phyloP scores from a whole-genome alignment of 2,797 vertebrate species.

The Pelobates cultripes region DNA sequence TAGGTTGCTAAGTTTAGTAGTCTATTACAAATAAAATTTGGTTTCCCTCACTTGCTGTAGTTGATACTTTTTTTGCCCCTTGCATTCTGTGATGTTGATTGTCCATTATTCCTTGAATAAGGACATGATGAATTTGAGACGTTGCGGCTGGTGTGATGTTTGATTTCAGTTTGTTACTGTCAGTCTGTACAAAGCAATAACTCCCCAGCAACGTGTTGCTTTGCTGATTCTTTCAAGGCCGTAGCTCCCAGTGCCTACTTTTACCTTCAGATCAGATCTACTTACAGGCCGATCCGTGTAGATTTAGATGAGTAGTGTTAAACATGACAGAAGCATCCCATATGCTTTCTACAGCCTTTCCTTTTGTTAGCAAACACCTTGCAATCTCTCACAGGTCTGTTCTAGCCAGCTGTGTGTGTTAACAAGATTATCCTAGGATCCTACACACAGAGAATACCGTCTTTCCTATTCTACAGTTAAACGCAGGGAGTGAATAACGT shows the following conservation, averaged over 20 bases:
- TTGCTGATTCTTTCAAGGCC: no score
- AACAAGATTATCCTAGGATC: constrained; percentile 42
- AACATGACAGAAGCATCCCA: constrained; percentile 9
- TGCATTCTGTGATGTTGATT: no score
- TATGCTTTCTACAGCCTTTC: constrained; percentile 24
- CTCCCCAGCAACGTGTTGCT: background rate
- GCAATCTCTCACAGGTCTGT: constrained; percentile 25
- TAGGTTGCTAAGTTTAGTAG: no score
- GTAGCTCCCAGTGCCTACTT: background rate
- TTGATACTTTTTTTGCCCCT: no score
- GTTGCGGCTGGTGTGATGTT: no score
- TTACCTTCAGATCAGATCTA: constrained; percentile 31
- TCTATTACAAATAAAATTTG: no score
- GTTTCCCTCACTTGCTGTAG: no score
- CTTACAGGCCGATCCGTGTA: constrained; percentile 30
- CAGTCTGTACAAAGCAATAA: background rate
- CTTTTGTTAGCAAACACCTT: constrained; percentile 28
- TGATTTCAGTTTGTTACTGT: background rate
- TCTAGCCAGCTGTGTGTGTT: constrained; percentile 48
- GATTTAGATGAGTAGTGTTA: constrained; percentile 6
- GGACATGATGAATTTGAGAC: no score
- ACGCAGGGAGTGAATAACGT: no score
- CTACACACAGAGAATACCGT: background rate
- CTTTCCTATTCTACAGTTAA: background rate
- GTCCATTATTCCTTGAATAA: no score